Conservation (phyloP, 2,888 invertebrate genomes). For the Apocheima hispidaria region DNA sequence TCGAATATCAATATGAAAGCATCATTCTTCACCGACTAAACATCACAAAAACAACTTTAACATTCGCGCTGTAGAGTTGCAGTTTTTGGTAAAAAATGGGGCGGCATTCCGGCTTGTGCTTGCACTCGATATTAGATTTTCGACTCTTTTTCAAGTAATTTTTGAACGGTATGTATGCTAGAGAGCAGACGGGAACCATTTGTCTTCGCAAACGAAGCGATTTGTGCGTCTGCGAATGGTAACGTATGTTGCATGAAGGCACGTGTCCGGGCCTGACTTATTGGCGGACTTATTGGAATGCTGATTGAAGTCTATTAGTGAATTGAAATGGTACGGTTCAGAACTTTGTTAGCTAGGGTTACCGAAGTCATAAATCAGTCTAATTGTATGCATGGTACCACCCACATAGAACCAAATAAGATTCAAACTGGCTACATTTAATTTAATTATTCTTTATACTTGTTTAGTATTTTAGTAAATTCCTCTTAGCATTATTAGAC, state of each 20-base stretch:
- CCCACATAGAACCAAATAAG: slow-evolving; percentile 9
- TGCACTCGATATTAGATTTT: slow-evolving; percentile 71
- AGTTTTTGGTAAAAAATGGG: slow-evolving; percentile 54
- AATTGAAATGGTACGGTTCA: slow-evolving; percentile 55
- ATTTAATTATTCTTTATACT: no score
- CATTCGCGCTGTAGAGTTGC: slow-evolving; percentile 33
- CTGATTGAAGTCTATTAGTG: slow-evolving; percentile 74
- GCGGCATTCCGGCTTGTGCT: slow-evolving; percentile 49
- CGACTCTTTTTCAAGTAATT: slow-evolving; percentile 75
- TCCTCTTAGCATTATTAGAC: no score
- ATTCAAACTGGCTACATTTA: not conserved
- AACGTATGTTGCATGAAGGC: slow-evolving; percentile 78
- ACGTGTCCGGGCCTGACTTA: slow-evolving; percentile 76
- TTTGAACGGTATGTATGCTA: slow-evolving; percentile 72
- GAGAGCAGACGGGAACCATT: slow-evolving; percentile 74
- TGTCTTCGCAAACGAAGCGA: slow-evolving; percentile 84
- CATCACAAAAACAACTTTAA: slow-evolving; percentile 49
- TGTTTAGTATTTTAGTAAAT: no score
- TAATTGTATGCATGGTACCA: slow-evolving; percentile 22
- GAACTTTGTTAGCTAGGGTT: slow-evolving; percentile 16
- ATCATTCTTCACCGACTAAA: slow-evolving; percentile 62
- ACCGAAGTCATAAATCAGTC: slow-evolving; percentile 22
- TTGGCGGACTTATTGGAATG: slow-evolving; percentile 72
- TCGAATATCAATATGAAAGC: slow-evolving; percentile 61
- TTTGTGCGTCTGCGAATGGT: slow-evolving; percentile 82